These are phyloP conservation scores for Heteromormyrus szaboi DNA, from an alignment of 2,797 vertebrate species.

Conservation along the genomic window DNA sequence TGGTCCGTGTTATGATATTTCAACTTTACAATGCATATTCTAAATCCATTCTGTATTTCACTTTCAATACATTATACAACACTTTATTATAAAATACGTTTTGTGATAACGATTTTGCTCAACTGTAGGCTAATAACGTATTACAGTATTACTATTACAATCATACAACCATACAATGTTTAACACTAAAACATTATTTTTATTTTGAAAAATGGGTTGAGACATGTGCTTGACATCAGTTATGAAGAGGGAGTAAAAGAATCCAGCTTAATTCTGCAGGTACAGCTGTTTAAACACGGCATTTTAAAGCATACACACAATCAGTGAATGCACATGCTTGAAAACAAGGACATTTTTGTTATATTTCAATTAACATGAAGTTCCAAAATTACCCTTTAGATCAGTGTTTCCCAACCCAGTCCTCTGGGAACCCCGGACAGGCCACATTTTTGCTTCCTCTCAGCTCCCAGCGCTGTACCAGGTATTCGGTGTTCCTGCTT, in stretches of 20 bases:
- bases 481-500: too few species aligned
- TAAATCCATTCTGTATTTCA: too few species aligned
- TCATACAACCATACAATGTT: background rate
- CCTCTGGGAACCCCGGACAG: too few species aligned
- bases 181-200: background rate
- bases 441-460: too few species aligned
- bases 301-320: background rate
- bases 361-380: background rate
- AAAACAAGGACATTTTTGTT: background rate
- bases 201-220: background rate
- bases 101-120: background rate
- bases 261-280: background rate
- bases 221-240: background rate
- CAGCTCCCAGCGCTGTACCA: too few species aligned
- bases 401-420: too few species aligned
- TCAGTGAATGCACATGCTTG: background rate
- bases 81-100: background rate
- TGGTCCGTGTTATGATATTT: too few species aligned
- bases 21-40: too few species aligned
- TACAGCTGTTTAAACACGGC: background rate
- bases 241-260: background rate
- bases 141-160: background rate
- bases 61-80: too few species aligned
- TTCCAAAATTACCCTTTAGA: background rate
- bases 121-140: too few species aligned